phyloP scores from a whole-genome alignment of 2,888 invertebrate species.

The Aspidapion aeneum region DNA sequence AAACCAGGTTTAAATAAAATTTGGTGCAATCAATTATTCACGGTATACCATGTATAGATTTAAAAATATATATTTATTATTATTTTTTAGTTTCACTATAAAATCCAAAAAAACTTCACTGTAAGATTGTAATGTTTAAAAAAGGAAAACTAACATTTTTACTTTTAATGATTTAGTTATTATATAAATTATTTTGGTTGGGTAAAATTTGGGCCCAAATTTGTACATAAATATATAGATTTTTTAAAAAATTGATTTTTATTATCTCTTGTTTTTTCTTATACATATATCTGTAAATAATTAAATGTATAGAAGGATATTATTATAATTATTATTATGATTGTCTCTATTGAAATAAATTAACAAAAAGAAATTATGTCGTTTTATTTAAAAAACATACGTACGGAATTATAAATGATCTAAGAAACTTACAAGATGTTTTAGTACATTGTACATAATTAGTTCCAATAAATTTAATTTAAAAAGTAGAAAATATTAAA shows the following conservation, averaged over 20 bases:
- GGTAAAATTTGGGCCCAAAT: neutral
- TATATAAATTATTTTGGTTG: conserved; percentile 39
- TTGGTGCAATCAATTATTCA: neutral
- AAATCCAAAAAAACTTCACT: neutral
- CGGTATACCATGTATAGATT: neutral
- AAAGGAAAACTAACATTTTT: conserved; percentile 35
- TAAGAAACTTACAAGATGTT: no score
- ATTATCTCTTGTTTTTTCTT: conserved; percentile 32
- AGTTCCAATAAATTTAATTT: no score
- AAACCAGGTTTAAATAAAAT: neutral
- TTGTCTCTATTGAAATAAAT: conserved; percentile 49
- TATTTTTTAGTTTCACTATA: neutral
- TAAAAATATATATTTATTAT: neutral
- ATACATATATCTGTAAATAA: conserved; percentile 49
- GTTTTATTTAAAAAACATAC: no score
- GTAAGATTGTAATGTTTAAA: neutral
- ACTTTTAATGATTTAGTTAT: conserved; percentile 41
- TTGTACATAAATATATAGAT: neutral
- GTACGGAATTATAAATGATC: no score
- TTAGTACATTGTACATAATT: no score
- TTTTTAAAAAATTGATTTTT: conserved; percentile 43
- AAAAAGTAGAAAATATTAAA: no score
- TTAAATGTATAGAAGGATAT: conserved; percentile 51
- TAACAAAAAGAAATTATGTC: conserved; percentile 27
- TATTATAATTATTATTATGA: conserved; percentile 49